Base-by-base conservation (phyloP, 2,888 invertebrate genomes). In the Harpagoxenus sublaevis region DNA sequence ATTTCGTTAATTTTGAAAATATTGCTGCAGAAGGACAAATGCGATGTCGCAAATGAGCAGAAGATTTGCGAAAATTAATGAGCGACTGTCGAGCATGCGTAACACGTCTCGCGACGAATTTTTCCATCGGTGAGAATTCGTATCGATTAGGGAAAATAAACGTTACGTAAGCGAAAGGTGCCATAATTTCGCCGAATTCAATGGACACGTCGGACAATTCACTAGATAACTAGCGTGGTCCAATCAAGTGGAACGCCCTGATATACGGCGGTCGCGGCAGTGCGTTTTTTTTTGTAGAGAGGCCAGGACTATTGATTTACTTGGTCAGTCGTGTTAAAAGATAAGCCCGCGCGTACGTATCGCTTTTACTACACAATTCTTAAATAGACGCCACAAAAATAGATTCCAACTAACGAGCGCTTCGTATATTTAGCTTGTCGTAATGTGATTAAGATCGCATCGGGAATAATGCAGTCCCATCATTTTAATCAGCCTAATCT, bases 291-390 rank as follows among this genome's bases (percentile, higher is more conserved):
- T 88, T 85, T 89, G 84, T 63, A 81, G 23, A 63, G 73, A 73
- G 62, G 83, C 83, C 68, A 77, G n/a, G 63, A 51, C 62, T 87
- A 89, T 89, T 84, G 89, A 89, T 89, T 89, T 84, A 87, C 84
- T 86, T 90, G 90, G 85, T 79, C 87, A 87, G 63, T 87, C 84
- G 77, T 85, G 85, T 87, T 78, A 86, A 82, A 83, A 87, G 90
- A 89, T 89, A 90, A 87, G 86, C 84, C 28, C 74, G 77, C 74
- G 77, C 51, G 31, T 79, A 82, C 78, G 75, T 71, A 42, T 84
- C 35, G 63, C 75, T 78, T 66, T 66, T 66, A 66, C n/a, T 78
- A 66, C 28, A 78, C 66, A 55, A 78, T 78, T 78, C 45, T 78
- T 78, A 78, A 78, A 78, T 78, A 78, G 66, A 66, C 66, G 5